These are phyloP conservation scores for Himalopsyche anomala DNA, from an alignment of 2,888 invertebrate genomes.

Conservation along the genomic window DNA sequence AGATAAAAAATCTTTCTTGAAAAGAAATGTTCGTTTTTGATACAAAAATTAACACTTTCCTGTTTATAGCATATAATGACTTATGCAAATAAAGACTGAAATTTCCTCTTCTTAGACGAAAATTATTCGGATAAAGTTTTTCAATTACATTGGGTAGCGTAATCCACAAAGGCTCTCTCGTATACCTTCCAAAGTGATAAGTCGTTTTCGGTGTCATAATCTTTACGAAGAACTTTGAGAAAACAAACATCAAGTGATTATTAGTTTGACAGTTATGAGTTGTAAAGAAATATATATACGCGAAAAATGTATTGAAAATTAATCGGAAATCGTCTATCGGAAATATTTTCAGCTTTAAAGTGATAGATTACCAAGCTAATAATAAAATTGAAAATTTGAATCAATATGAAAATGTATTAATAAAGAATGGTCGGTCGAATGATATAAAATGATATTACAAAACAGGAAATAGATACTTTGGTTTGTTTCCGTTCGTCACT, in stretches of 20 bases:
- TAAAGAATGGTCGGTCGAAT: too few relatives aligned
- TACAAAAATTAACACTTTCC: not conserved
- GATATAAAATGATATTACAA: too few relatives aligned
- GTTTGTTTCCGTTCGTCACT: too few relatives aligned
- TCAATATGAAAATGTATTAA: too few relatives aligned
- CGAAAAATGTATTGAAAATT: too few relatives aligned
- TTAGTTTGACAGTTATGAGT: constrained; percentile 6
- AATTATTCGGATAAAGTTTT: constrained; percentile 19
- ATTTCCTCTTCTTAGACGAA: constrained; percentile 17
- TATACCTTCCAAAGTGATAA: constrained; percentile 25
- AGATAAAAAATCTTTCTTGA: not conserved
- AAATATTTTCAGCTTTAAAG: too few relatives aligned
- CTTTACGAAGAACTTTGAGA: not conserved
- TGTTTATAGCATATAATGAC: constrained; percentile 6
- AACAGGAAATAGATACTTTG: too few relatives aligned
- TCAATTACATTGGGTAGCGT: not conserved
- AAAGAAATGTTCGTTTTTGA: not conserved
- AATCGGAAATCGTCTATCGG: too few relatives aligned
- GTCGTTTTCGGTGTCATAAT: constrained; percentile 3
- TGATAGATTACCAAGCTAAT: too few relatives aligned
- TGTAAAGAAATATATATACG: too few relatives aligned
- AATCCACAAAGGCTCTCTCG: constrained; percentile 19
- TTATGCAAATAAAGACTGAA: not conserved
- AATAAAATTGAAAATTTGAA: too few relatives aligned
- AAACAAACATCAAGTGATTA: constrained; percentile 13